A percentile compares a stretch with the other conserved stretches of the same genome.
Evolutionary conservation across 2,888 invertebrate genomes (phyloP).

Genomic region (Tineola bisselliella): DNA sequence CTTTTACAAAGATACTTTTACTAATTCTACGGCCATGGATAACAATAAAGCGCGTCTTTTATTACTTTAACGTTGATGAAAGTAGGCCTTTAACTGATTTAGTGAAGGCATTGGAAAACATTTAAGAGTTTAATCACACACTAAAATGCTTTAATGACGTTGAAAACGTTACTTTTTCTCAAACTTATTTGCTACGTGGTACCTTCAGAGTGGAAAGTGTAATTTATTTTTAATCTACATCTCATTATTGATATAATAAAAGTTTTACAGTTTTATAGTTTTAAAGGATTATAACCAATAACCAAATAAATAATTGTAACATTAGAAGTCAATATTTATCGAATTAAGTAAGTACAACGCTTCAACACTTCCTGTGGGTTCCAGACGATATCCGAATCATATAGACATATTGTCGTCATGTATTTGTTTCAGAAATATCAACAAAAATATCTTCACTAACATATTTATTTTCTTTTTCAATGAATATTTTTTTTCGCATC

Average conservation of each 20-base stretch:
- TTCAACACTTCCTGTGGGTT: neutral
- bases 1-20: conserved; percentile 52
- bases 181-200: neutral
- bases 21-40: conserved; percentile 54
- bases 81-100: conserved; percentile 62
- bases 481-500: neutral
- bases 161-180: conserved; percentile 12
- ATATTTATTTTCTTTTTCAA: neutral
- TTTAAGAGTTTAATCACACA: conserved; percentile 32
- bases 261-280: too few species aligned
- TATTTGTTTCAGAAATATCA: neutral
- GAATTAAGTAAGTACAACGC: neutral
- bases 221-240: neutral
- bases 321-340: neutral
- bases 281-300: too few species aligned
- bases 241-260: neutral
- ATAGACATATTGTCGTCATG: neutral
- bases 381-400: neutral
- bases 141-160: conserved; percentile 9
- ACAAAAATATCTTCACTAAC: neutral
- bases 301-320: too few species aligned
- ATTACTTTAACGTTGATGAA: conserved; percentile 56
- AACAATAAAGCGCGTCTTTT: conserved; percentile 55
- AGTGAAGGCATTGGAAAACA: conserved; percentile 53
- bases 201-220: neutral